Evolutionary conservation across 1,140 invertebrate genomes (phyloP), one percentile per base, ranked within the genome.

Genomic region (Mizuhopecten yessoensis): DNA sequence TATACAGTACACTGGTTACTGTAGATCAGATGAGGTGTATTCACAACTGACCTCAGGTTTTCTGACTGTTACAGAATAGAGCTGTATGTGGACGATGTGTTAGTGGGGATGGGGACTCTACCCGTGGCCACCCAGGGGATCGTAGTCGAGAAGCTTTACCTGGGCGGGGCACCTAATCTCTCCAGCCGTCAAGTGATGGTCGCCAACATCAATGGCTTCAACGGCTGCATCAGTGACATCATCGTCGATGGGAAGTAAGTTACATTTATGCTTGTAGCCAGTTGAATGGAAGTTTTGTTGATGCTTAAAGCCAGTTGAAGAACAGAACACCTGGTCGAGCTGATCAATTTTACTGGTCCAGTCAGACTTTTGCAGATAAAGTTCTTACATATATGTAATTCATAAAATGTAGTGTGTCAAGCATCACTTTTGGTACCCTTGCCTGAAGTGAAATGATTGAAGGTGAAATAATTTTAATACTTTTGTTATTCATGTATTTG

Each of bases 141-240:
- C 95, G 96, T 42, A 95, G 97, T 92, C 5, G 34, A 87, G 39
- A 87, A 92, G 2, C 92, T 97, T n/a, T 97, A 96, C 95, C 97
- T 98, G 92, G 98, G 98, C 57, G 98, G 98, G 0, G 95, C 98
- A 20, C 97, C 97, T 86, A 90, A 39, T 34, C 49, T 87, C 91
- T 20, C 97, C 97, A 20, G 97, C 97, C 89, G 96, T 97, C 75
- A 97, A 13, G 97, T 97, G 42, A 97, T 97, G 95, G 97, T 97
- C 7, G 96, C 97, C 0, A 97, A 97, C 0, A 96, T 95, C 33
- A 94, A 96, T 86, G 97, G 97, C 87, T 96, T 98, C 11, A 97
- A 97, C 90, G 98, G 98, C 36, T 98, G 98, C 10, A 98, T 99
- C 33, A 98, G 97, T 93, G 98, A 99, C 96, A 97, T 98, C 29